Base-by-base conservation (phyloP, 2,797 vertebrate genomes). In the Galaxias olidus region DNA sequence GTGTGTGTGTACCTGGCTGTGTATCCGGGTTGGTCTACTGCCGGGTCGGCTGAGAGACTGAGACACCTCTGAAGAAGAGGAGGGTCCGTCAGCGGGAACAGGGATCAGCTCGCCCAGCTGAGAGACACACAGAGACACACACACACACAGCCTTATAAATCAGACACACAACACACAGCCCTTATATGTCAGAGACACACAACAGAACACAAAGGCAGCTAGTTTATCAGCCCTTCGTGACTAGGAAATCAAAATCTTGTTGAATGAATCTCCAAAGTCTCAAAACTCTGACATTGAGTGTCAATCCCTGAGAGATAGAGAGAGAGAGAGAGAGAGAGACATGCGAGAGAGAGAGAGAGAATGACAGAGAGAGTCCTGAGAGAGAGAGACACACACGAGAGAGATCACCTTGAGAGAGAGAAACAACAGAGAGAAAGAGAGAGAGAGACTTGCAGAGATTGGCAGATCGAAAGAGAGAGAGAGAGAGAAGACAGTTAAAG, bases 91-190 rank as follows among this genome's bases (percentile, higher is more conserved):
- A 0, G 72, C 82, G 44, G 91, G 91, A 63, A 93, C 66, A 10
- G 86, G 91, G 78, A 98, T 94, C 80, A 97, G 50, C 61, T 95
- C 94, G 71, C 96, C 95, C 1, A 98, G 93, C 96, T 98, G 80
- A 50, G 85, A 87, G 30, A 54, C 44, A 68, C 10, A 72, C 13
- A 87, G 30, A 54, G 46, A 68, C 10, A 72, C 13, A 60, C 48
- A 12, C 49, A 54, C n/a, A n/a, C n/a, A n/a, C n/a, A 0, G 4
- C 4, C 15, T 10, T 19, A 30, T 30, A 5, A 30, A 2, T 2
- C 2, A 30, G 30, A 30, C 30, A 30, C 30, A 30, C 30, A 30
- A 30, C 6, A 6, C 12, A 13, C n/a, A n/a, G n/a, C n/a, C n/a
- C n/a, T n/a, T n/a, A n/a, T n/a, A 57, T 10, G 12, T 42, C 30